phyloP scores from a whole-genome alignment of 1,140 invertebrate genomes.

The Leptinotarsa undecemlineata region DNA sequence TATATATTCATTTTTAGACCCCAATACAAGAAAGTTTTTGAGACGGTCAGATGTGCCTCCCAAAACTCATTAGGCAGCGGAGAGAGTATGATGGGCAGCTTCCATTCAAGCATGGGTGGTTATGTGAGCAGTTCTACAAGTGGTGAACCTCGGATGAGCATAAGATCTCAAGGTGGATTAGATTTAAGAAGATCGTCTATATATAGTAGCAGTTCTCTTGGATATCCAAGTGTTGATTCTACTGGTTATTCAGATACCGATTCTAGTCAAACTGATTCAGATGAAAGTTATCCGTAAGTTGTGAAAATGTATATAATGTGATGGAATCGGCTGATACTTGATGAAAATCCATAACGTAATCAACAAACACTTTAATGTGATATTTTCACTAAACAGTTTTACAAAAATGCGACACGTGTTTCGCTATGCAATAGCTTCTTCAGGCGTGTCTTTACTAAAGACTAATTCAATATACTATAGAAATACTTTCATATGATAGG shows the following conservation, averaged over 20 bases:
- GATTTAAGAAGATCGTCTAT: slow-evolving; percentile 49
- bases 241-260: slow-evolving; percentile 59
- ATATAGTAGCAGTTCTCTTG: slow-evolving; percentile 55
- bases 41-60: slow-evolving; percentile 78
- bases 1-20: slow-evolving; percentile 58
- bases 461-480: no score
- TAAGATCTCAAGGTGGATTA: slow-evolving; percentile 47
- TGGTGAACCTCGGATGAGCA: slow-evolving; percentile 59
- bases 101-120: slow-evolving; percentile 51
- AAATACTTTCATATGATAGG: no score
- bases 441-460: no score
- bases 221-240: slow-evolving; percentile 61
- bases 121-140: slow-evolving; percentile 58
- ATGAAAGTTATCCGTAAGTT: slow-evolving; percentile 71
- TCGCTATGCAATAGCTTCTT: no score
- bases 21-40: slow-evolving; percentile 79
- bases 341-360: no score
- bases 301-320: no score
- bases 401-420: no score
- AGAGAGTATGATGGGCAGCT: slow-evolving; percentile 52
- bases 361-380: no score
- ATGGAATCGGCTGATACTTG: no score
- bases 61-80: slow-evolving; percentile 60
- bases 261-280: slow-evolving; percentile 62
- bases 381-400: no score